Evolutionary conservation across 2,113 vertebrate genomes (phyloP).

Genomic region (Aramus guarauna): DNA sequence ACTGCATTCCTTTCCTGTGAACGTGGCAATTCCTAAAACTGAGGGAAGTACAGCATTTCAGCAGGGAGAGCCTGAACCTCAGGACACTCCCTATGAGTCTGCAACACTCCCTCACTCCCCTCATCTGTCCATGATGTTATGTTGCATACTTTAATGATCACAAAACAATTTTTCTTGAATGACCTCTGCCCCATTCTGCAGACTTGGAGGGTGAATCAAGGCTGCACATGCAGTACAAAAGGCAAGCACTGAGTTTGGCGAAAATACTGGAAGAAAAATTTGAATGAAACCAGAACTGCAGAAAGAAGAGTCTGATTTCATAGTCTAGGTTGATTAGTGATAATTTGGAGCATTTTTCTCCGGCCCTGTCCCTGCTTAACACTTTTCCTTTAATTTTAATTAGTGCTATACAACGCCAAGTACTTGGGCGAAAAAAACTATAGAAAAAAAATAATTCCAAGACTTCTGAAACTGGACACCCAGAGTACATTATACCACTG

Average conservation of each 20-base stretch:
- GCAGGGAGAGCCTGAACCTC: conserved; percentile 32
- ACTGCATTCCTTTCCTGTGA: conserved; percentile 61
- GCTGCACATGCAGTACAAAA: background rate
- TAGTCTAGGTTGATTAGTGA: background rate
- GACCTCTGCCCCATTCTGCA: conserved; percentile 18
- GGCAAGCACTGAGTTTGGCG: background rate
- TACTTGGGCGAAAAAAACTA: background rate
- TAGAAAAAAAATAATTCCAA: background rate
- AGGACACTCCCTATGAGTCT: conserved; percentile 59
- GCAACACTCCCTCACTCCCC: background rate
- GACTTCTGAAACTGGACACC: background rate
- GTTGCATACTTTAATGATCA: conserved; percentile 56
- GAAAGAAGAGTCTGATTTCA: background rate
- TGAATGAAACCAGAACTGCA: background rate
- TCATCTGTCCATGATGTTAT: conserved; percentile 52
- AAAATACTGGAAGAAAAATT: background rate
- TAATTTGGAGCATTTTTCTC: background rate
- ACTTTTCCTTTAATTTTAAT: background rate
- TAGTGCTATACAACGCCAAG: background rate
- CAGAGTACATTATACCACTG: background rate
- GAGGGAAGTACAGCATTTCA: conserved; percentile 29
- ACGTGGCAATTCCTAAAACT: conserved; percentile 26
- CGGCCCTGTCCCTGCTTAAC: background rate
- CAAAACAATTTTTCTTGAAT: conserved; percentile 22
- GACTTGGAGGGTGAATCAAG: background rate